These are phyloP conservation scores for Buceros bicornis DNA, from an alignment of 2,797 vertebrate genomes.

Conservation along the genomic window DNA sequence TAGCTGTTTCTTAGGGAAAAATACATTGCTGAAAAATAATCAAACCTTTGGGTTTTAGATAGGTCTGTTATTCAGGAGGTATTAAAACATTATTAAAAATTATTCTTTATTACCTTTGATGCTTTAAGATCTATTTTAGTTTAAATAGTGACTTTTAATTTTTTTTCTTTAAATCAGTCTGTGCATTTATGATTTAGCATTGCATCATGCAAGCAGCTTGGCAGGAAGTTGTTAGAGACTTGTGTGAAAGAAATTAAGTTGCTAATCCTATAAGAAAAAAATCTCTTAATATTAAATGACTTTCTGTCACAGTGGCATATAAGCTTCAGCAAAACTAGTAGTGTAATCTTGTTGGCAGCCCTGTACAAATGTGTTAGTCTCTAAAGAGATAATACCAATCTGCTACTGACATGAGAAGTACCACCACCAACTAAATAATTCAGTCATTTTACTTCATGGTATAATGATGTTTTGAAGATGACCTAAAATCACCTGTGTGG, in stretches of 20 bases:
- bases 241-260: not conserved
- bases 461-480: not conserved
- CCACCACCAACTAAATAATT: not conserved
- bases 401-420: not conserved
- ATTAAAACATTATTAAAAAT: not conserved
- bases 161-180: not conserved
- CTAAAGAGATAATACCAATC: not conserved
- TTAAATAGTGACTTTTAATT: not conserved
- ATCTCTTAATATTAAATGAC: not conserved
- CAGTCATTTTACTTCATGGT: not conserved
- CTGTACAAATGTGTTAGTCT: not conserved
- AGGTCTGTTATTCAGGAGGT: not conserved
- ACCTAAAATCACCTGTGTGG: not conserved
- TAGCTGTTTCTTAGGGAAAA: not conserved
- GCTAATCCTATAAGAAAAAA: constrained; percentile 18
- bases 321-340: not conserved
- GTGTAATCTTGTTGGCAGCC: constrained; percentile 3
- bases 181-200: not conserved
- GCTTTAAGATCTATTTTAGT: not conserved
- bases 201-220: not conserved
- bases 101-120: not conserved
- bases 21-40: not conserved
- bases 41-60: not conserved
- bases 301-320: constrained; percentile 9
- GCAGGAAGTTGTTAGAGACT: not conserved